A percentile compares a stretch with the other conserved stretches of the same genome.
phyloP scores from a whole-genome alignment of 2,888 invertebrate genomes.

The Halocaridina rubra region DNA sequence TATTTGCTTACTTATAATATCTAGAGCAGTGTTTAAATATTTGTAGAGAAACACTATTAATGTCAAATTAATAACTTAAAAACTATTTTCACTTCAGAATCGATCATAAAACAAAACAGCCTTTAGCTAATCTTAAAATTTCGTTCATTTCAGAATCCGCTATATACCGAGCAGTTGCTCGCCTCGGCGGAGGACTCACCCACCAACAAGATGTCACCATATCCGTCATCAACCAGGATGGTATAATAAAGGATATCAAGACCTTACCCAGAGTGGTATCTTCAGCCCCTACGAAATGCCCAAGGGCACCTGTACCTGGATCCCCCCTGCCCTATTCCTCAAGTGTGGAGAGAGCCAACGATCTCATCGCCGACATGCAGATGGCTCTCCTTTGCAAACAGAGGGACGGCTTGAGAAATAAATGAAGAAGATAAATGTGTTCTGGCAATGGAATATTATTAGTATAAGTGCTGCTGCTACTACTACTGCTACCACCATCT shows the following conservation, averaged over 20 bases:
- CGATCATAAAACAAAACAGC: no score
- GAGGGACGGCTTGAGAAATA: no score
- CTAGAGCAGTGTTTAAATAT: no score
- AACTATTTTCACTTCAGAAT: no score
- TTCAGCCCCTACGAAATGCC: not conserved
- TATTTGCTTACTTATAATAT: no score
- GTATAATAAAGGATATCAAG: not conserved
- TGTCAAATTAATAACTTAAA: no score
- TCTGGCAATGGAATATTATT: no score
- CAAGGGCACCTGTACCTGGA: not conserved
- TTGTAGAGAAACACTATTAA: no score
- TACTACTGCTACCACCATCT: no score
- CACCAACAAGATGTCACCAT: slow-evolving; percentile 11
- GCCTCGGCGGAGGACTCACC: slow-evolving; percentile 11
- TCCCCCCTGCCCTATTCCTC: not conserved
- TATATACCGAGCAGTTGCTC: not conserved
- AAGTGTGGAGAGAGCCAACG: not conserved
- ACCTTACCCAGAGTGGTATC: not conserved
- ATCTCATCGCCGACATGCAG: not conserved
- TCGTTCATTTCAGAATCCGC: slow-evolving; percentile 1
- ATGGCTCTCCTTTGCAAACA: not conserved
- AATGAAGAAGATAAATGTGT: no score
- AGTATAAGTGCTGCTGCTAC: no score
- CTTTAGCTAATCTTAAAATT: no score
- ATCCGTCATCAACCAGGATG: not conserved